phyloP scores from a whole-genome alignment of 2,113 vertebrate species.

The Narcine bancroftii region DNA sequence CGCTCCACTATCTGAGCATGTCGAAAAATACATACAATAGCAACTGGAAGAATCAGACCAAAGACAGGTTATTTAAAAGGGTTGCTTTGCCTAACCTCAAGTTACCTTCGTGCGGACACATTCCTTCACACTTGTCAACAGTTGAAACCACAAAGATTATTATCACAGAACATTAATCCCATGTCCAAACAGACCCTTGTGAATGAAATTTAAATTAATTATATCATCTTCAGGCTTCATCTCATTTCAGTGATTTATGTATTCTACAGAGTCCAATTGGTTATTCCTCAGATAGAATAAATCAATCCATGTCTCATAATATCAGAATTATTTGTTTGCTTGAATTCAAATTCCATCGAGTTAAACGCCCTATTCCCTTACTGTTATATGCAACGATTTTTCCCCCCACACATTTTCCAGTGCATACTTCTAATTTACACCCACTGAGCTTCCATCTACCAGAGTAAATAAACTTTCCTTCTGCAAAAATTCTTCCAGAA shows the following conservation, averaged over 20 bases:
- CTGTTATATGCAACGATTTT: neutral
- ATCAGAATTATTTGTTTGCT: neutral
- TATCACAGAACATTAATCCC: neutral
- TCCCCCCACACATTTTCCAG: neutral
- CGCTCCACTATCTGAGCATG: constrained; percentile 34
- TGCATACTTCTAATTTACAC: neutral
- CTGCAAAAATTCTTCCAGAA: neutral
- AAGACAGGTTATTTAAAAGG: neutral
- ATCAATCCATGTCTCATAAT: neutral
- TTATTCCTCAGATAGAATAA: neutral
- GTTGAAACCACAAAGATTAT: neutral
- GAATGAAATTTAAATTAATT: neutral
- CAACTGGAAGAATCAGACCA: constrained; percentile 6
- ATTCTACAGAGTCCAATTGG: too few species aligned
- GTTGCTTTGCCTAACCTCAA: neutral
- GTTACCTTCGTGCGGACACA: neutral
- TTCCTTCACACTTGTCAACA: neutral
- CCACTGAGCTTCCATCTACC: neutral
- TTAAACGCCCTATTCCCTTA: neutral
- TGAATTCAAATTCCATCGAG: neutral
- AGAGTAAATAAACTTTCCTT: neutral
- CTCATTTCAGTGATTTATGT: neutral
- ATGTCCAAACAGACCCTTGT: neutral
- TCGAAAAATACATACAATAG: constrained; percentile 3
- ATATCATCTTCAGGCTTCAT: neutral